Evolutionary conservation across 2,888 invertebrate species (phyloP).

Genomic region (Epirrhoe alternata): DNA sequence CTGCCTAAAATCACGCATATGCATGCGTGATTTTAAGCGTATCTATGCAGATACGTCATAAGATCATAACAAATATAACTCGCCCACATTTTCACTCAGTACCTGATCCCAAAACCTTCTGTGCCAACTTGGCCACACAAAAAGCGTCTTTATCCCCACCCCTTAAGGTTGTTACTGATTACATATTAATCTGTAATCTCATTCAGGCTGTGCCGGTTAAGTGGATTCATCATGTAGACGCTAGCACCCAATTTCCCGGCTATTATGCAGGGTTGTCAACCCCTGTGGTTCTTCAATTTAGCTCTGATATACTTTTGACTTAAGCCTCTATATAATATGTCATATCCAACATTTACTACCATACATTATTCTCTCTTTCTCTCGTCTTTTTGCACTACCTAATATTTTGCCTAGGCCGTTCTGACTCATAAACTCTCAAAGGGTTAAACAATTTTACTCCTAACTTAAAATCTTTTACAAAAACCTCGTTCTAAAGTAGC

Average conservation of each 20-base stretch:
- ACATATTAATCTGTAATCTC: constrained; percentile 35
- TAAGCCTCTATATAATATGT: no score
- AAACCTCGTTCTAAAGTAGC: not conserved
- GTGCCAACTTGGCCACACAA: not conserved
- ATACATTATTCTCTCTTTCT: no score
- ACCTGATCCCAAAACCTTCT: constrained; percentile 6
- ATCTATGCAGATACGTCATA: no score
- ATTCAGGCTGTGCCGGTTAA: constrained; percentile 25
- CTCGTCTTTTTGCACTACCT: no score
- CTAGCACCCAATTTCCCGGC: constrained; percentile 36
- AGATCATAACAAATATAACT: constrained; percentile 9
- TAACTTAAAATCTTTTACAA: no score
- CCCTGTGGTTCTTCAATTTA: not conserved
- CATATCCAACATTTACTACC: no score
- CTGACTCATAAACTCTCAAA: no score
- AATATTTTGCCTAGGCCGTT: no score
- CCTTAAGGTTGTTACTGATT: constrained; percentile 19
- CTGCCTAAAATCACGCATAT: not conserved
- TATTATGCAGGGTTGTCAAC: constrained; percentile 34
- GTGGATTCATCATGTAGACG: constrained; percentile 31
- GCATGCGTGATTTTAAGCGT: no score
- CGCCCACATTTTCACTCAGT: constrained; percentile 1
- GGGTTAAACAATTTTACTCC: no score
- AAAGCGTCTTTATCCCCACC: constrained; percentile 16
- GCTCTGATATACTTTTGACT: not conserved